phyloP scores from a whole-genome alignment of 2,113 vertebrate species.

The Dendrocopos noguchii region DNA sequence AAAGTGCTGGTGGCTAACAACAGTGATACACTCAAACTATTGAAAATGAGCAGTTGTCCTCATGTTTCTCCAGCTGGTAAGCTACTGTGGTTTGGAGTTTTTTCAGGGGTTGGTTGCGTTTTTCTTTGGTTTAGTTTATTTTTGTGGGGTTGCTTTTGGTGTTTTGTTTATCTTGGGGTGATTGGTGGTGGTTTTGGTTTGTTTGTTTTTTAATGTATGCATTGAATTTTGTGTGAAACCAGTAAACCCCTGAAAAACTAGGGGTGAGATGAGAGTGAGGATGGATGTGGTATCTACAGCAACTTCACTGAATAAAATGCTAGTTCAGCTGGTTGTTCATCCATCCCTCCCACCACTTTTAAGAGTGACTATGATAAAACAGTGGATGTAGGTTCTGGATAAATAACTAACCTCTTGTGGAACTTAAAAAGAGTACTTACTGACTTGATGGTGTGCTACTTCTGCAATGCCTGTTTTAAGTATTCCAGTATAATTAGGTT shows the following conservation, averaged over 20 bases:
- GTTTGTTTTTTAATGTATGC: background rate
- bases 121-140: background rate
- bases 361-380: background rate
- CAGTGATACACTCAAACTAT: constrained; percentile 91
- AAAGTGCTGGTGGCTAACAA: constrained; percentile 97
- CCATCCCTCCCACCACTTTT: background rate
- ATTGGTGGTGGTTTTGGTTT: background rate
- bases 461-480: background rate
- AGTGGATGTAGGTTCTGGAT: background rate
- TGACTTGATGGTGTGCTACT: background rate
- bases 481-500: background rate
- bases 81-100: background rate
- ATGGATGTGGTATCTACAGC: background rate
- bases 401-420: background rate
- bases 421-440: background rate
- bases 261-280: background rate
- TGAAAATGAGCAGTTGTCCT: constrained; percentile 98
- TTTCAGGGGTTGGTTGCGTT: too few relatives aligned
- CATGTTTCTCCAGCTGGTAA: constrained; percentile 89
- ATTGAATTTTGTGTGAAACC: background rate
- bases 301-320: background rate
- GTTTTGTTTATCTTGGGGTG: too few relatives aligned
- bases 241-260: background rate
- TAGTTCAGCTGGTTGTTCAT: background rate
- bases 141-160: background rate